A percentile compares a stretch with the other conserved stretches of the same genome.
phyloP scores from a whole-genome alignment of 2,113 vertebrate genomes.

The Circaetus cinerascens region DNA sequence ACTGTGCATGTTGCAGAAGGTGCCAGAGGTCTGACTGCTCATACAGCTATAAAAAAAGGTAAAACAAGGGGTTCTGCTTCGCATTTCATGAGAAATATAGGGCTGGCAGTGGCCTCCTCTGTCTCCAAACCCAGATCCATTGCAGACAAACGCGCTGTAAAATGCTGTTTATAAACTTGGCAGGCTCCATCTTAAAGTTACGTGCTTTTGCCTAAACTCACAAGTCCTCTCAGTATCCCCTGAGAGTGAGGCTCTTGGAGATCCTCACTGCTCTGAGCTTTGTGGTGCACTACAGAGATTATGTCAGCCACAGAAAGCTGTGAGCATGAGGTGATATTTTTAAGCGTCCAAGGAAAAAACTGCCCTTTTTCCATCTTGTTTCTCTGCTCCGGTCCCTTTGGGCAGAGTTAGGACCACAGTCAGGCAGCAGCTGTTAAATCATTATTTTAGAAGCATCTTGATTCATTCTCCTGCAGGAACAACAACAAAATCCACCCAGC shows the following conservation, averaged over 20 bases:
- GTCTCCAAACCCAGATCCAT: not conserved
- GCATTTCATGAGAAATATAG: not conserved
- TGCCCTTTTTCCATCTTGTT: not conserved
- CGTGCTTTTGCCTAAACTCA: not conserved
- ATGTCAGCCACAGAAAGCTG: not conserved
- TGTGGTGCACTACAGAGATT: not conserved
- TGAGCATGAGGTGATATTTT: not conserved
- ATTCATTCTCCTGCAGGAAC: not conserved
- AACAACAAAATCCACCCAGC: not conserved
- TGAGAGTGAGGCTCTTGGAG: not conserved
- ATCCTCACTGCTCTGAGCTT: not conserved
- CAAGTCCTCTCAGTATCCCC: not conserved
- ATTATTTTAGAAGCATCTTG: not conserved
- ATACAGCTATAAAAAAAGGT: not conserved
- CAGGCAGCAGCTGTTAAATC: not conserved
- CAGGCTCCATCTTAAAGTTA: not conserved
- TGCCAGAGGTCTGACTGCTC: not conserved
- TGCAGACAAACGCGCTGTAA: rapidly evolving
- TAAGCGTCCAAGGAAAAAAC: not conserved
- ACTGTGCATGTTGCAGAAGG: not conserved
- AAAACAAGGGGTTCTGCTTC: not conserved
- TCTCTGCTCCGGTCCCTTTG: not conserved
- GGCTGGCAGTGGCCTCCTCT: not conserved
- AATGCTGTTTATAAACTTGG: not conserved
- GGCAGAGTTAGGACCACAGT: not conserved